A percentile compares a stretch with the other conserved stretches of the same genome.
Evolutionary conservation across 1,140 invertebrate genomes (phyloP).

Genomic region (Dendroctonus ponderosae): DNA sequence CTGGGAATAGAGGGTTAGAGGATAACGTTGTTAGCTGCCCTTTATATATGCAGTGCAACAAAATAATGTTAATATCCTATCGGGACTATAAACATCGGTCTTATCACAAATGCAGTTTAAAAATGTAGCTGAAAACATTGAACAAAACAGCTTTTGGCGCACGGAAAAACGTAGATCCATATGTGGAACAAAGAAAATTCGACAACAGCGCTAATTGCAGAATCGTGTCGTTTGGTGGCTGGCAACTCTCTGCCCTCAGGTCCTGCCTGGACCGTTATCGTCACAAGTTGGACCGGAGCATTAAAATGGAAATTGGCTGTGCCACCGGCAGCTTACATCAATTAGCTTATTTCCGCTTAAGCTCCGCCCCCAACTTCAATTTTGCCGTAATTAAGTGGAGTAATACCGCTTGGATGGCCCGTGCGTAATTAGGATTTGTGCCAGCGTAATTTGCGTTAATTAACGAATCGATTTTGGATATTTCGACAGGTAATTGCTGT

Average conservation of each 20-base stretch:
- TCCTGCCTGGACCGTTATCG: neutral
- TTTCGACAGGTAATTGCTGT: too few species aligned
- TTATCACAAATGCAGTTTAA: too few species aligned
- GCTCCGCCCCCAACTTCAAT: slow-evolving; percentile 14
- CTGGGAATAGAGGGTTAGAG: neutral
- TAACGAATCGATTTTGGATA: neutral
- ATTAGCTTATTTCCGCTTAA: slow-evolving; percentile 10
- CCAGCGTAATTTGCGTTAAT: slow-evolving; percentile 5
- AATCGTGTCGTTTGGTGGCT: slow-evolving; percentile 15
- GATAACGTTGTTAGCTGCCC: neutral
- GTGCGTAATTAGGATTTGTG: slow-evolving; percentile 16
- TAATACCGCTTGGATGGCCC: slow-evolving; percentile 8
- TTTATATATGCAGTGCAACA: too few species aligned
- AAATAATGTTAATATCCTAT: too few species aligned
- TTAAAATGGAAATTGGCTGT: slow-evolving; percentile 18
- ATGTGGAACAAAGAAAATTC: slow-evolving; percentile 6
- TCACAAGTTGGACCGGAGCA: slow-evolving; percentile 6
- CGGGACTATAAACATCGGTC: too few species aligned
- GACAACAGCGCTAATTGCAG: slow-evolving; percentile 14
- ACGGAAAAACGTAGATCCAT: too few species aligned
- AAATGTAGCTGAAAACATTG: too few species aligned
- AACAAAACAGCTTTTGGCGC: too few species aligned
- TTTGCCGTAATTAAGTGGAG: slow-evolving; percentile 10
- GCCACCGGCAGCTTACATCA: slow-evolving; percentile 15
- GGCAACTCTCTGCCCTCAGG: neutral